phyloP scores from a whole-genome alignment of 2,797 vertebrate genomes.

The Gymnoscopelus microlampas region DNA sequence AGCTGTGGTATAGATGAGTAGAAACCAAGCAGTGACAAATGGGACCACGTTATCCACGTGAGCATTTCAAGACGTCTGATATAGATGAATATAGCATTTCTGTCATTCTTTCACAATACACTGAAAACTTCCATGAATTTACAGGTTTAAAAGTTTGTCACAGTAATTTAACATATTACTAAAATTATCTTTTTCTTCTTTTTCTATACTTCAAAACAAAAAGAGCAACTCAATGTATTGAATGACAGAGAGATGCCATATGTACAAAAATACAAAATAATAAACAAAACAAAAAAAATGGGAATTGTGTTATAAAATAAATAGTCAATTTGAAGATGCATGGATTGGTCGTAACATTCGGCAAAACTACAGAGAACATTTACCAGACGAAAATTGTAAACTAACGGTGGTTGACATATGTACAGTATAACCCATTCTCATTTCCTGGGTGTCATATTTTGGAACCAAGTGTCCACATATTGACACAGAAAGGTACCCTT shows the following conservation, averaged over 20 bases:
- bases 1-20: slow-evolving; percentile 72
- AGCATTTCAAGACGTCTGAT: slow-evolving; percentile 46
- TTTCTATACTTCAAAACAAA: slow-evolving; percentile 14
- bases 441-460: no score
- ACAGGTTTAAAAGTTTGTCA: slow-evolving; percentile 1
- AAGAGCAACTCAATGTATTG: slow-evolving; percentile 25
- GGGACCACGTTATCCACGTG: slow-evolving; percentile 69
- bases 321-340: slow-evolving; percentile 28
- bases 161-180: neutral
- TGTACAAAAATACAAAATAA: slow-evolving; percentile 25
- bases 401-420: slow-evolving; percentile 31
- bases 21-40: slow-evolving; percentile 72
- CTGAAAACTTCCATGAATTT: slow-evolving; percentile 11
- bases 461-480: no score
- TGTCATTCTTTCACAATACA: slow-evolving; percentile 58
- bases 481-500: no score
- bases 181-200: slow-evolving; percentile 3
- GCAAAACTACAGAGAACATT: slow-evolving; percentile 50
- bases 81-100: slow-evolving; percentile 51
- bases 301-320: slow-evolving; percentile 39
- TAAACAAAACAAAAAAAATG: slow-evolving; percentile 38
- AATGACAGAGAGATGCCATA: slow-evolving; percentile 65
- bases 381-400: slow-evolving; percentile 50
- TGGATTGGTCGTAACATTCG: slow-evolving; percentile 17
- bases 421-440: neutral